Base-by-base conservation (phyloP, 2,888 invertebrate species). In the Gari tellinella region DNA sequence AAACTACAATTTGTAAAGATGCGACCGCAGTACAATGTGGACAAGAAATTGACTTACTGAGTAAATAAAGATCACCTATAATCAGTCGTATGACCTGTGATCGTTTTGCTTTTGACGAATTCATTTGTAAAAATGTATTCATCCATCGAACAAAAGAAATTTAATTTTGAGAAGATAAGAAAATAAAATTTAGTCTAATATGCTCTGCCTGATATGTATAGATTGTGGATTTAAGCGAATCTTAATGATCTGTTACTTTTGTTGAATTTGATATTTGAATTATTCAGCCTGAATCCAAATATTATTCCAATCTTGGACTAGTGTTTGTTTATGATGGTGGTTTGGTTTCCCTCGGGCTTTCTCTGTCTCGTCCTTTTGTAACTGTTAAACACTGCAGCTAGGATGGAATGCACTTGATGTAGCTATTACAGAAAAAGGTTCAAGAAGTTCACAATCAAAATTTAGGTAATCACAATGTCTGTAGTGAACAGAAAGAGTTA, bases 61-160 rank as follows among this genome's bases (percentile, higher is more conserved):
- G 53, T 45, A 70, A 64, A 64, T 43, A 60, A 23, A 49, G 40
- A 48, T 31, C 17, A 43, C 67, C 64, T 68, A 63, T 73, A 67
- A 73, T 73, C 64, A 64, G 43, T 23, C 49, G 64, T 58, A 58
- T 68, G 67, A 60, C 63, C 73, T 64, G 51, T 64, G 48, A 73
- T 63, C 63, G 45, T 10, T 14, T 10, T 26, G 17, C 64, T 55
- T 65, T 70, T 70, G 52, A 60, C 4, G 25, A 26, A 60, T 55
- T 45, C 55, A 60, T 64, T 46, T 48, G 49, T 46, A 40, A 70
- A 31, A 58, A 64, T 48, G 45, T 19, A 19, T 55, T 55, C 31
- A 41, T 64, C 53, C 53, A 26, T 45, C 31, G 17, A 19, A 60
- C 49, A 60, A 70, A 70, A 70, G 55, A 61, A 70, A 64, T 64